Evolutionary conservation across 2,888 invertebrate species (phyloP).

Genomic region (Vanessa cardui): DNA sequence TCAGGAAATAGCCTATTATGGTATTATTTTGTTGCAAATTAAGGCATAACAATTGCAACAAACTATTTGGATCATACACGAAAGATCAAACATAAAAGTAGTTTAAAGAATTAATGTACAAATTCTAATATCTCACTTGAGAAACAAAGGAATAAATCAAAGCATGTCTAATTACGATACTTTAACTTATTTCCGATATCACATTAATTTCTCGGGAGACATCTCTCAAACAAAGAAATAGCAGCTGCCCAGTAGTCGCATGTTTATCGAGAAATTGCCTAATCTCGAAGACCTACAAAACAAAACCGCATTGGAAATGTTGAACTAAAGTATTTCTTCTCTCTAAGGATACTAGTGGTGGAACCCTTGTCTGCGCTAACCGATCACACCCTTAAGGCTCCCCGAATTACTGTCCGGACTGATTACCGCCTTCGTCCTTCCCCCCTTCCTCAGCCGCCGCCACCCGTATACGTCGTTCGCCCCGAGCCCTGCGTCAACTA

Average conservation of each 20-base stretch:
- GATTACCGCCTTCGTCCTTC: conserved; percentile 68
- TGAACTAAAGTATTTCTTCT: conserved; percentile 81
- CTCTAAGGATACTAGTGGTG: conserved; percentile 75
- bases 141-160: background rate
- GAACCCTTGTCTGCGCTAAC: conserved; percentile 80
- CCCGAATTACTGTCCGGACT: conserved; percentile 80
- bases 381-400: conserved; percentile 81
- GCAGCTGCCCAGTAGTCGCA: conserved; percentile 73
- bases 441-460: conserved; percentile 45
- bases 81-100: no score
- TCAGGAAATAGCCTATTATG: no score
- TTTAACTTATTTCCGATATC: conserved; percentile 74
- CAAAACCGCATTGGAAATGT: conserved; percentile 81
- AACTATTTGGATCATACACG: no score
- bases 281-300: conserved; percentile 81
- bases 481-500: conserved; percentile 72
- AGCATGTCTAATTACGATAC: conserved; percentile 4
- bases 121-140: background rate
- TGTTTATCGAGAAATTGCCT: conserved; percentile 81
- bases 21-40: no score
- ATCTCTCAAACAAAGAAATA: conserved; percentile 73
- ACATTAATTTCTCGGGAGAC: conserved; percentile 81
- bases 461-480: conserved; percentile 53
- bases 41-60: no score
- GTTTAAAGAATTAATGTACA: no score